Conservation (phyloP, 2,797 vertebrate species). For the Ibycter americanus region DNA sequence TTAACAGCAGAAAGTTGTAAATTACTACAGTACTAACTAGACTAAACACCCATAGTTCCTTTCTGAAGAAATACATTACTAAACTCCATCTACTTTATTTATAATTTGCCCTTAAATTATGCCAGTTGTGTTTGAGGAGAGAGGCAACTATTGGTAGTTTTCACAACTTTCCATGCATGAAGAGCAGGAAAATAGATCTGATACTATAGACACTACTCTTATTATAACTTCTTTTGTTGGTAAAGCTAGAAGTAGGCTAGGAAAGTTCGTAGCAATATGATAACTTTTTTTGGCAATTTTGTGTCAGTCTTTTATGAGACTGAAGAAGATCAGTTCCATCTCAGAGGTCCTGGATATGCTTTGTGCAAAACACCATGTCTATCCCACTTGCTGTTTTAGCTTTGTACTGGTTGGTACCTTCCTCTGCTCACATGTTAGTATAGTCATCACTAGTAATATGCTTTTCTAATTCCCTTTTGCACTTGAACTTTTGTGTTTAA, state of each 20-base stretch:
- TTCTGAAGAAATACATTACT: background rate
- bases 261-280: background rate
- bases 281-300: background rate
- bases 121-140: background rate
- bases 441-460: background rate
- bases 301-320: background rate
- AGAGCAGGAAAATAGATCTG: background rate
- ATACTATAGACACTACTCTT: background rate
- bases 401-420: background rate
- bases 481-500: background rate
- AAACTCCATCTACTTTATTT: slow-evolving; percentile 4
- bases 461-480: background rate
- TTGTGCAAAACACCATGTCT: background rate
- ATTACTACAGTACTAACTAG: background rate
- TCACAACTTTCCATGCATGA: background rate
- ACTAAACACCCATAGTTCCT: slow-evolving; percentile 2
- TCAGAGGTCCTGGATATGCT: background rate
- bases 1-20: slow-evolving; percentile 7
- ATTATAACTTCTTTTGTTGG: background rate
- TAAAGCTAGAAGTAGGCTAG: background rate
- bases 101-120: background rate
- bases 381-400: background rate
- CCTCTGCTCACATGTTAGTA: background rate
- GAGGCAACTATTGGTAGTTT: background rate
- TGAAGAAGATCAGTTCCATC: background rate